Evolutionary conservation across 92 coral and sea anemone genomes (phyloP), one percentile per base, ranked within the genome.

Genomic region (Metridium senile): DNA sequence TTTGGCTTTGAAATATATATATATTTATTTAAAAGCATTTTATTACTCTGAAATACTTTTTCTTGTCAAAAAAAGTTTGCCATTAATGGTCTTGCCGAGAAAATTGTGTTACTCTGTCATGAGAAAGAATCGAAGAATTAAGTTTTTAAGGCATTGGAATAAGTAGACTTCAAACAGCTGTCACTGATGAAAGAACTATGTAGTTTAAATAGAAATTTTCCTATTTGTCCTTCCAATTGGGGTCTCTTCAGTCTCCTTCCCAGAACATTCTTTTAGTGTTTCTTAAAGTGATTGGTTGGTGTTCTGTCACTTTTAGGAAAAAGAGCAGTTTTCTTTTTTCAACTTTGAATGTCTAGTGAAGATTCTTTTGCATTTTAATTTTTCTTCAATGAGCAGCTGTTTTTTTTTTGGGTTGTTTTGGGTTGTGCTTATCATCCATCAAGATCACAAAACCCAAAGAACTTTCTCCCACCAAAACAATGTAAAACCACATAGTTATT

Each of bases 301-400:
- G 26, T 18, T 52, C 34, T 23, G 31, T 22, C 26, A 54, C 17
- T 20, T 39, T 59, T 68, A 47, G 25, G 83, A 57, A 78, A 78
- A 78, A 51, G 83, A 78, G 69, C 83, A 78, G 83, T 66, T 67
- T 78, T 45, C 66, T 70, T 62, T 63, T 76, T 51, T 74, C 32
- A 13, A 29, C 47, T 54, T 72, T 72, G 34, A 52, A 33, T 54
- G 51, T 17, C 33, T 49, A 34, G 45, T 56, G 26, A 46, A 45
- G 51, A 62, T 33, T 68, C 67, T 68, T 78, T 46, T 70, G 35
- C 75, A 78, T 78, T 46, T 70, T 78, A 78, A 78, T 78, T 51
- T 67, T 26, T 7, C 51, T 33, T 39, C 49, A 39, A 39, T 4
- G 76, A 39, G 56, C 75, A 78, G 83, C 83, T 66, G 83, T 57